A percentile compares a stretch with the other conserved stretches of the same genome.
These are phyloP conservation scores for Drosophila anomelani DNA, from an alignment of 2,888 invertebrate genomes.

Conservation along the genomic window DNA sequence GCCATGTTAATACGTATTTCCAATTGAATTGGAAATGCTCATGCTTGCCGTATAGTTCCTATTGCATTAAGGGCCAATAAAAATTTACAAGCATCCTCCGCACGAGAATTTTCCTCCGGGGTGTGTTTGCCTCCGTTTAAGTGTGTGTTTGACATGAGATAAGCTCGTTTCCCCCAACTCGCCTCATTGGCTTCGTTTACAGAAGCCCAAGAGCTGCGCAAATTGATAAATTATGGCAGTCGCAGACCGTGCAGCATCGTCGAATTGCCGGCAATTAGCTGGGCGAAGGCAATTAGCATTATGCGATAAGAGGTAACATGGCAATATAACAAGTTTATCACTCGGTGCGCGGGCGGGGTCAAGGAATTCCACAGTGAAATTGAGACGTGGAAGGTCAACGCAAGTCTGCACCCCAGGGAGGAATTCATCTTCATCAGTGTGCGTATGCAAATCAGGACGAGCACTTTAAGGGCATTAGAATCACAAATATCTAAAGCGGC, in stretches of 20 bases:
- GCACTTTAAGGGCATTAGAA: constrained; percentile 77
- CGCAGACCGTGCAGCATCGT: background rate
- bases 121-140: constrained; percentile 49
- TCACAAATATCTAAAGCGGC: constrained; percentile 66
- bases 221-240: constrained; percentile 77
- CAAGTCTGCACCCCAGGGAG: constrained; percentile 19
- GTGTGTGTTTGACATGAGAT: constrained; percentile 77
- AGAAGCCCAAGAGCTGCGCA: constrained; percentile 34
- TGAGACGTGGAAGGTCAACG: constrained; percentile 52
- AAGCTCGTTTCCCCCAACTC: constrained; percentile 60
- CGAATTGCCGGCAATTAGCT: constrained; percentile 73
- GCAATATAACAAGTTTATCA: constrained; percentile 57
- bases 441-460: constrained; percentile 63
- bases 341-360: constrained; percentile 30
- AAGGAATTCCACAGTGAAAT: constrained; percentile 47
- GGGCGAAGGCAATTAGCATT: constrained; percentile 70
- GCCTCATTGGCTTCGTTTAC: constrained; percentile 67
- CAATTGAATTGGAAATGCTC: constrained; percentile 68
- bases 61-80: constrained; percentile 70
- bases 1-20: constrained; percentile 60
- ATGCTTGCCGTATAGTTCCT: constrained; percentile 36
- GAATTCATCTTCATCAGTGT: constrained; percentile 35
- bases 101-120: constrained; percentile 28
- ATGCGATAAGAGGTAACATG: constrained; percentile 66
- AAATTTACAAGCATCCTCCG: constrained; percentile 56